Conservation (phyloP, 1,140 invertebrate species). For the Drosophila tristis region DNA sequence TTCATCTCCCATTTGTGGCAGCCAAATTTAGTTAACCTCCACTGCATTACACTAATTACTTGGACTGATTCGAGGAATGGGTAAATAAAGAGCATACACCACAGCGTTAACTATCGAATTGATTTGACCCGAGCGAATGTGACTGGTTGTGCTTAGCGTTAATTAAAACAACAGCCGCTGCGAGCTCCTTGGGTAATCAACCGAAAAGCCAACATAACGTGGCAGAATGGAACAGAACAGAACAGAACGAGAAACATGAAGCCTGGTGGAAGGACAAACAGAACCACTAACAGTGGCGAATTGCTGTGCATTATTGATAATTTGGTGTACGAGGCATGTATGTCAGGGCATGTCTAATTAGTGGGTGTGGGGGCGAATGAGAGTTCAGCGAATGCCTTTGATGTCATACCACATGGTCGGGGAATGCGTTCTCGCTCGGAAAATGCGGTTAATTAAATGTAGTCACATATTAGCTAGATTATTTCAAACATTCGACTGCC, state of each 20-base stretch:
- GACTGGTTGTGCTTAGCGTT: conserved; percentile 39
- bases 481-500: conserved; percentile 48
- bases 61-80: neutral
- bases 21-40: neutral
- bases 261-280: too few species aligned
- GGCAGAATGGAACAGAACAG: neutral
- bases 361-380: conserved; percentile 16
- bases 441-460: conserved; percentile 79
- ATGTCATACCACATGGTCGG: conserved; percentile 42
- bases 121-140: conserved; percentile 24
- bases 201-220: conserved; percentile 29
- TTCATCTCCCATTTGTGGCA: neutral
- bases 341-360: conserved; percentile 61
- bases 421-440: conserved; percentile 25
- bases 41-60: conserved; percentile 36
- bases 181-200: conserved; percentile 52
- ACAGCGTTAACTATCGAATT: conserved; percentile 27
- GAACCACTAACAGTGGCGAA: neutral
- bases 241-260: too few species aligned
- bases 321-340: too few species aligned
- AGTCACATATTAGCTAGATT: conserved; percentile 58
- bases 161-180: conserved; percentile 58
- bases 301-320: conserved; percentile 72
- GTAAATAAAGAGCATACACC: neutral
- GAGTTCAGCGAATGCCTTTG: conserved; percentile 49